These are phyloP conservation scores for Baronia brevicornis DNA, from an alignment of 2,888 invertebrate genomes.

Conservation along the genomic window DNA sequence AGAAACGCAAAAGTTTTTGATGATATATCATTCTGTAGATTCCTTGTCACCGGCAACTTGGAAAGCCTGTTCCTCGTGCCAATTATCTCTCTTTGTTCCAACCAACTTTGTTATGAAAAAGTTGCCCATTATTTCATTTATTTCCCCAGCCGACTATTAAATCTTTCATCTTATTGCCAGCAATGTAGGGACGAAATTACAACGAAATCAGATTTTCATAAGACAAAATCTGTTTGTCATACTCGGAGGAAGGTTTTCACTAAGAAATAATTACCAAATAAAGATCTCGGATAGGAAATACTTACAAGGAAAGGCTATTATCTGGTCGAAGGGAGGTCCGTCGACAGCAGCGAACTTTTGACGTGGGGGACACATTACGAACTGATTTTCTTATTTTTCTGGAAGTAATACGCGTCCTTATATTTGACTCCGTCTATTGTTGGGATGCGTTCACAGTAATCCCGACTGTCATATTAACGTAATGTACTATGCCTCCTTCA, in stretches of 20 bases:
- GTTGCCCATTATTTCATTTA: constrained; percentile 14
- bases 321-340: constrained; percentile 19
- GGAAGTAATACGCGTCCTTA: no score
- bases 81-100: constrained; percentile 14
- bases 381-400: constrained; percentile 13
- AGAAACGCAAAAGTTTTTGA: constrained; percentile 6
- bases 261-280: constrained; percentile 37
- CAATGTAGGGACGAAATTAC: constrained; percentile 5
- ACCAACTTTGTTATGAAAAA: constrained; percentile 12
- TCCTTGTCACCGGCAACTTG: constrained; percentile 11
- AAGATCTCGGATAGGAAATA: constrained; percentile 34
- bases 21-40: constrained; percentile 14
- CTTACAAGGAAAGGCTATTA: constrained; percentile 32
- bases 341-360: constrained; percentile 19
- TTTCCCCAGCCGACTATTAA: constrained; percentile 1
- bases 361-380: constrained; percentile 10
- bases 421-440: no score
- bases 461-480: no score
- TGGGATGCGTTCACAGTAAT: no score
- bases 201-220: constrained; percentile 18
- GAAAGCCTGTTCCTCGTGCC: constrained; percentile 9
- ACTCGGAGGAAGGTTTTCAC: constrained; percentile 27
- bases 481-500: no score
- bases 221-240: constrained; percentile 41
- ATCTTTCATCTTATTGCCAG: constrained; percentile 3